Evolutionary conservation across 2,888 invertebrate species (phyloP).

Genomic region (Pristionchus mayeri): DNA sequence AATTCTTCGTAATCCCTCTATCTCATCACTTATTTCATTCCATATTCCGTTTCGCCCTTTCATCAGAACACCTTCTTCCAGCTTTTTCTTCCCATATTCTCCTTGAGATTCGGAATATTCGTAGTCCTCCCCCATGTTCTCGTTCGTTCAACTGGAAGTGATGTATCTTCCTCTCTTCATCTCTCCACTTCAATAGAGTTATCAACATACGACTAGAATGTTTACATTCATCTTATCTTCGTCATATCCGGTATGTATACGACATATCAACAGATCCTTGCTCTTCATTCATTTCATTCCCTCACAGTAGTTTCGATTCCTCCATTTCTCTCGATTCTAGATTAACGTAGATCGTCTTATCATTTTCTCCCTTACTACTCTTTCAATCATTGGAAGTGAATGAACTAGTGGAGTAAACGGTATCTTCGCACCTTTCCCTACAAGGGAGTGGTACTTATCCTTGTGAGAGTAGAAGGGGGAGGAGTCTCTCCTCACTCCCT

Average conservation of each 20-base stretch:
- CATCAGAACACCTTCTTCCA: background rate
- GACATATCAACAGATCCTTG: too few species aligned
- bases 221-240: too few species aligned
- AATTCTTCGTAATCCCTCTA: background rate
- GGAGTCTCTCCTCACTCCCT: constrained; percentile 31
- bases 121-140: too few species aligned
- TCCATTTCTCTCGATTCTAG: too few species aligned
- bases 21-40: background rate
- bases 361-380: too few species aligned
- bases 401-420: background rate
- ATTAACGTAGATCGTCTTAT: too few species aligned
- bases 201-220: too few species aligned
- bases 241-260: too few species aligned
- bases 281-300: background rate
- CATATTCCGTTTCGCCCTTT: background rate
- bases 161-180: too few species aligned
- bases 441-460: constrained; percentile 25
- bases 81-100: background rate
- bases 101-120: too few species aligned
- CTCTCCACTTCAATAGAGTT: too few species aligned
- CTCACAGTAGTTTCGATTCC: background rate
- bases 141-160: too few species aligned
- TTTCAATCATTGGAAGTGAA: background rate
- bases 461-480: background rate
- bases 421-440: constrained; percentile 17